Evolutionary conservation across 1,140 invertebrate species (phyloP).

Genomic region (Drosophila rhopaloa): DNA sequence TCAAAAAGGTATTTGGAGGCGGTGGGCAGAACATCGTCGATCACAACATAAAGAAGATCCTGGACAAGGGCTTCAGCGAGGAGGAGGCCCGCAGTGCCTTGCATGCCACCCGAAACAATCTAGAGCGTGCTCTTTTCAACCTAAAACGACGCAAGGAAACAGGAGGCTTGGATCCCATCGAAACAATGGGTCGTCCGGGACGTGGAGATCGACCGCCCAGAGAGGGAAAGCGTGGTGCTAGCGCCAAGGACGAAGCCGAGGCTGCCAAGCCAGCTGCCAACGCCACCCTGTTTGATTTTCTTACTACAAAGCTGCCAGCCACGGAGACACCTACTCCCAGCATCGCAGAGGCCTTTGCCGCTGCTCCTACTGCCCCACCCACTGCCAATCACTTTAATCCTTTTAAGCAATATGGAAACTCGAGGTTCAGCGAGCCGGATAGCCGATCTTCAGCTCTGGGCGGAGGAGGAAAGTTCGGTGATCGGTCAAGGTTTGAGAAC

Average conservation of each 20-base stretch:
- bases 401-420: conserved; percentile 38
- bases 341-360: conserved; percentile 66
- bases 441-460: conserved; percentile 8
- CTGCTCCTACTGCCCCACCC: conserved; percentile 85
- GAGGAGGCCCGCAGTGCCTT: conserved; percentile 91
- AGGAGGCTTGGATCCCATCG: conserved; percentile 53
- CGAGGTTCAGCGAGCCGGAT: conserved; percentile 11
- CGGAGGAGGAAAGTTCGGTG: conserved; percentile 37
- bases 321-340: conserved; percentile 25
- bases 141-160: conserved; percentile 87
- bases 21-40: conserved; percentile 90
- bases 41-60: conserved; percentile 92
- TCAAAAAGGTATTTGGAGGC: conserved; percentile 90
- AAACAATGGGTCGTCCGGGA: conserved; percentile 86
- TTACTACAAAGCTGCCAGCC: conserved; percentile 90
- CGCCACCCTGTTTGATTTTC: conserved; percentile 94
- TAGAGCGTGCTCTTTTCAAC: conserved; percentile 89
- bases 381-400: conserved; percentile 37
- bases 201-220: conserved; percentile 48
- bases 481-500: conserved; percentile 76
- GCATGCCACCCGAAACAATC: conserved; percentile 89
- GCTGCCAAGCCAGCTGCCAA: conserved; percentile 92
- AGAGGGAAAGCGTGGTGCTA: conserved; percentile 76
- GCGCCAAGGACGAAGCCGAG: conserved; percentile 87
- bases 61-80: conserved; percentile 91